Conservation (phyloP, 2,888 invertebrate genomes). For the Drosophila neotestacea region DNA sequence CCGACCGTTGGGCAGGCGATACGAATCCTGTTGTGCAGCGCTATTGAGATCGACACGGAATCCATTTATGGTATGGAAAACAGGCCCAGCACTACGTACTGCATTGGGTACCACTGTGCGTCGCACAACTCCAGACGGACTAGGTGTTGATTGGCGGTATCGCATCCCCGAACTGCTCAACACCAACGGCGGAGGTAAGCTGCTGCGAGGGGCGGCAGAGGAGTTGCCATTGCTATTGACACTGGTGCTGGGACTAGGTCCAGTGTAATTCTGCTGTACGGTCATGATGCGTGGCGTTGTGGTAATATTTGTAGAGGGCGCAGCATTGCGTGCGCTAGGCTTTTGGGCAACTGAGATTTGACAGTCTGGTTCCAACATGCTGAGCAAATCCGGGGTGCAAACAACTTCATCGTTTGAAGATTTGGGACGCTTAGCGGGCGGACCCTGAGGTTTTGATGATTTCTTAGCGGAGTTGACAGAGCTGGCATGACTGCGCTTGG, state of each 20-base stretch:
- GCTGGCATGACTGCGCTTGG: slow-evolving; percentile 74
- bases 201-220: slow-evolving; percentile 41
- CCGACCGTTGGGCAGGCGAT: slow-evolving; percentile 85
- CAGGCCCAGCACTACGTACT: slow-evolving; percentile 75
- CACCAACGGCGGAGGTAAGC: slow-evolving; percentile 81
- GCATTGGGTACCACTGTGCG: slow-evolving; percentile 79
- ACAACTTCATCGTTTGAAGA: slow-evolving; percentile 86
- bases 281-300: slow-evolving; percentile 69
- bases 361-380: slow-evolving; percentile 84
- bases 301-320: slow-evolving; percentile 24
- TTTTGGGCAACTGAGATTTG: slow-evolving; percentile 81
- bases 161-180: slow-evolving; percentile 80
- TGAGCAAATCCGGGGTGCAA: slow-evolving; percentile 87
- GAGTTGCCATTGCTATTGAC: slow-evolving; percentile 21
- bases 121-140: slow-evolving; percentile 52
- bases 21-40: slow-evolving; percentile 85
- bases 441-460: slow-evolving; percentile 38
- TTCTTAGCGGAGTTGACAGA: slow-evolving; percentile 56
- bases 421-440: slow-evolving; percentile 72
- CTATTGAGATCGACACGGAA: slow-evolving; percentile 85
- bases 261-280: slow-evolving; percentile 69
- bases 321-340: slow-evolving; percentile 35
- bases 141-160: slow-evolving; percentile 63
- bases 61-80: slow-evolving; percentile 85
- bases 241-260: slow-evolving; percentile 32